A percentile compares a stretch with the other conserved stretches of the same genome.
These are phyloP conservation scores for Rhinopomastus cyanomelas DNA, from an alignment of 2,113 vertebrate species.

Conservation along the genomic window DNA sequence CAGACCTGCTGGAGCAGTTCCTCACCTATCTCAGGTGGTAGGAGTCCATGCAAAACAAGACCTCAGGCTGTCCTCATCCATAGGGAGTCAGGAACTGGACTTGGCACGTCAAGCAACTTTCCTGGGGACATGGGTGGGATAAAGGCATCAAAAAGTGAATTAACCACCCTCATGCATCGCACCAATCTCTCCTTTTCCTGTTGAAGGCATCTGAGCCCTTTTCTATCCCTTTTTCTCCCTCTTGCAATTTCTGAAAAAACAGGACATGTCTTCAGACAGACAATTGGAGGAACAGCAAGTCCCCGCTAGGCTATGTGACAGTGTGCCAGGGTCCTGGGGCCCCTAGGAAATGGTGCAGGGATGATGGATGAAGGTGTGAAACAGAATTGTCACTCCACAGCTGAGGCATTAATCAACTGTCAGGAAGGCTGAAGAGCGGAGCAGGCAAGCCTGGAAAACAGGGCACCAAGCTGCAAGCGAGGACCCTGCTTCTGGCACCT, in stretches of 20 bases:
- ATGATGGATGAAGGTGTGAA: constrained; percentile 70
- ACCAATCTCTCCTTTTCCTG: neutral
- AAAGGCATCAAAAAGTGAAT: neutral
- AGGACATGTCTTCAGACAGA: neutral
- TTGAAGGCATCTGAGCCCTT: neutral
- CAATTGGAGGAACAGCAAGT: neutral
- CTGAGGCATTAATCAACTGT: constrained; percentile 65
- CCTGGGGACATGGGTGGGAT: no score
- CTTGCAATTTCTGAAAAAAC: neutral
- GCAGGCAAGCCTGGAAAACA: neutral
- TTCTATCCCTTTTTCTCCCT: neutral
- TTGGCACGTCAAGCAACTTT: neutral
- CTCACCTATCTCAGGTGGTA: rapidly evolving
- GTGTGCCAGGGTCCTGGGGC: constrained; percentile 50
- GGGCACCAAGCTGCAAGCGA: neutral
- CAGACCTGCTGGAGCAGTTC: neutral
- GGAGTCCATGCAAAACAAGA: neutral
- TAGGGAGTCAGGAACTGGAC: neutral
- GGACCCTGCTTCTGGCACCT: neutral
- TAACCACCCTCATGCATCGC: neutral
- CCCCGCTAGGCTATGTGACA: neutral
- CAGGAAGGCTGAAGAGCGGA: constrained; percentile 27
- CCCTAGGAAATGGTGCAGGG: constrained; percentile 49
- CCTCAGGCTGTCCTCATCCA: no score
- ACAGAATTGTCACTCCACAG: constrained; percentile 58